Base-by-base conservation (phyloP, 2,797 vertebrate genomes). In the Triplophysa bombifrons region DNA sequence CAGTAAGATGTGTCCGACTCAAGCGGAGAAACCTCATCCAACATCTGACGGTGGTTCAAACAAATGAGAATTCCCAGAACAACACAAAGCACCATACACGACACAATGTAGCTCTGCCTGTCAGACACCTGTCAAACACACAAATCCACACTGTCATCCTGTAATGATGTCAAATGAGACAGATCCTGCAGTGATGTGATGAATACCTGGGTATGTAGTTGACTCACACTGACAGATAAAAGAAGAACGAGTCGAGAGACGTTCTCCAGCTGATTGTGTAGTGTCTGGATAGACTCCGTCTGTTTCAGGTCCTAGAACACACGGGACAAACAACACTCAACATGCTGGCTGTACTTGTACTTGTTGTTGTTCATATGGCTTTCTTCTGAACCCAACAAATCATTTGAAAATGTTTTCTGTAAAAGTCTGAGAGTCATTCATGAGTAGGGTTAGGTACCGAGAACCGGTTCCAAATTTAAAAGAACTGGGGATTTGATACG, bases 211-310 rank as follows among this genome's bases (percentile, higher is more conserved):
- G 38, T 91, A 87, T 96, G 95, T 81, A 99, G 89, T 78, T 95
- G 93, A 11, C 88, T 91, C 83, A 98, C 95, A n/a, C 91, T 91
- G 27, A 91, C 76, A 27, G 97, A 97, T 87, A 99, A 91, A 84
- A 97, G 96, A 81, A 95, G 93, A 83, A 96, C 93, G 22, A 99
- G 91, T 74, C 92, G 93, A 13, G 96, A 97, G 92, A 98, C 83
- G 30, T 97, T 98, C 89, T 93, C 93, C 90, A 99, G 92, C 80
- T 99, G 97, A 41, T 92, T 93, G 87, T 98, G 98, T 14, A 99
- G 88, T 67, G 93, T 72, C 82, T 97, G 96, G 83, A 99, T 99
- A 46, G 95, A 96, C 88, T 99, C 98, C 0, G 98, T 98, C 87
- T 99, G 98, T 82, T 95, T 93, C 87, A 96, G 95, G 82, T 99